Evolutionary conservation across 1,140 invertebrate species (phyloP), one percentile per base, ranked within the genome.

Genomic region (Cataglyphis hispanica): DNA sequence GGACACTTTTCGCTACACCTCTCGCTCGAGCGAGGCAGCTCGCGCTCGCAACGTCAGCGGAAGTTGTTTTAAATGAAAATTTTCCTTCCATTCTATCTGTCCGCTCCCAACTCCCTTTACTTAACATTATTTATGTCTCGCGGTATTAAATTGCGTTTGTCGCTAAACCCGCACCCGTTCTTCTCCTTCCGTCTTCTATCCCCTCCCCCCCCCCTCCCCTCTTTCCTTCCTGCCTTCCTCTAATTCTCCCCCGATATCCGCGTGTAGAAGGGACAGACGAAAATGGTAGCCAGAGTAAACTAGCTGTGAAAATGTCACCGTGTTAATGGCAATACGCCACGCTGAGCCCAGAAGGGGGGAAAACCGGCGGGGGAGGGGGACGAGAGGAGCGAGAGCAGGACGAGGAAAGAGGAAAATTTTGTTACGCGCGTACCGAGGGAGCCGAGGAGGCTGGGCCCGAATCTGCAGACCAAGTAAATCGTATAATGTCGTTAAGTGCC

Each of bases 391-490:
- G 50, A 34, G 25, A 19, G 50, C 43, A 53, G 69, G 31, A 31
- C 31, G 31, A 31, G 31, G 11, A 81, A 81, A 81, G 78, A 81
- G 66, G 78, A 81, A 72, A 81, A 81, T 81, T 80, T 72, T 81
- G 66, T 81, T 81, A 81, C 19, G 37, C 67, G 78, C 50, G 25
- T 25, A 66, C 37, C 34, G 27, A n/a, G n/a, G 27, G 10, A 34
- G 27, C 27, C 75, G 31, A 31, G 31, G 13, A 56, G 31, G 6
- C 31, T 11, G 43, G n/a, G 37, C 27, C 13, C 37, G 25, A 58
- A 70, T 19, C 11, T 22, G 31, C 11, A 81, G 37, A n/a, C 27
- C 60, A 77, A 72, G 53, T 72, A 83, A 83, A 83, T 83, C 53
- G 37, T 43, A 37, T 70, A 58, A 81, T n/a, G 66, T 72, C 37